Evolutionary conservation across 2,888 invertebrate species (phyloP), one percentile per base, ranked within the genome.

Genomic region (Anagyrus pseudococci): DNA sequence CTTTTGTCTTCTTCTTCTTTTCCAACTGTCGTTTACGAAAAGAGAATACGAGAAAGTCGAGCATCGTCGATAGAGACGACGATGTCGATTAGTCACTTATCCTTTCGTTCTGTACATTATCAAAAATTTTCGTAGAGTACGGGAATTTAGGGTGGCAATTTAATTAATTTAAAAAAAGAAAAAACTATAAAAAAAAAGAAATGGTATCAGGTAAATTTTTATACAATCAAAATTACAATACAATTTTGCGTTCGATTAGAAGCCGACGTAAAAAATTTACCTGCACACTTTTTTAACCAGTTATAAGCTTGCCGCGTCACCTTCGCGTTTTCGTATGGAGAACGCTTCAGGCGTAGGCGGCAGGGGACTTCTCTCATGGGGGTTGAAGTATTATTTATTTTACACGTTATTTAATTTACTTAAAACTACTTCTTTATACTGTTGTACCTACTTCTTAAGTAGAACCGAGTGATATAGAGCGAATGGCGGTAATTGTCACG

Each of bases 381-480:
- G 58, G 40, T 58, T 15, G 44, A 59, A 63, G 58, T 63, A 59
- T 63, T 63, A 58, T 55, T 63, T 58, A 63, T n/a, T n/a, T n/a
- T n/a, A n/a, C n/a, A n/a, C n/a, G 54, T 50, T 58, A 49, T 13
- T 19, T 50, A 41, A 8, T 29, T 49, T 13, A 17, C 50, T 63
- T 50, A 52, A 50, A 46, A 15, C 44, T 33, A 33, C 40, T 58
- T 29, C 8, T 43, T 2, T 8, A 8, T 4, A 17, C 15, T 10
- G 15, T 8, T 17, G 4, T 48, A 23, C 25, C 48, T 58, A 49
- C 26, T 46, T 25, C 17, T 10, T 15, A 20, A 17, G 46, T 50
- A 58, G 44, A 41, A 26, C 23, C 4, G 46, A 50, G 40, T 59
- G 50, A 46, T 59, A 56, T 22, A 33, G 29, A 47, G 48, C 15